Evolutionary conservation across 1,140 invertebrate genomes (phyloP).

Genomic region (Lutraria rhynchaena): DNA sequence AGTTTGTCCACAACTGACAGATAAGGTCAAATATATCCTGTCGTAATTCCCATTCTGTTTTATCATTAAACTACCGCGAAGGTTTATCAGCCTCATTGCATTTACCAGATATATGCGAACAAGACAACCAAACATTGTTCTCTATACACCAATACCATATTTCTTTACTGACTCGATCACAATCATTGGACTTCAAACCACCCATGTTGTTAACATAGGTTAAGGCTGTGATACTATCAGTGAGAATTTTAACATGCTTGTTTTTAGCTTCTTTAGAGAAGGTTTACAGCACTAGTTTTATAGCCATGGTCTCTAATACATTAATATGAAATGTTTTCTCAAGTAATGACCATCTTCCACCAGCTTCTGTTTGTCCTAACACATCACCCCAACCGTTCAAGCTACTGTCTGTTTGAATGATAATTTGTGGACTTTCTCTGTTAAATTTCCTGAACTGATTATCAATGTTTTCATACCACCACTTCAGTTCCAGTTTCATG

Average conservation of each 20-base stretch:
- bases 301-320: background rate
- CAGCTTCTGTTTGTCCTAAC: background rate
- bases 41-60: too few relatives aligned
- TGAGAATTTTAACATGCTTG: background rate
- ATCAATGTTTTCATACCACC: conserved; percentile 24
- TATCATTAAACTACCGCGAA: conserved; percentile 5
- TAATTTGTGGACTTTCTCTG: background rate
- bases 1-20: too few relatives aligned
- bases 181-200: conserved; percentile 19
- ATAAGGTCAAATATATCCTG: too few relatives aligned
- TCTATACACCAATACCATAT: conserved; percentile 22
- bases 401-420: conserved; percentile 9
- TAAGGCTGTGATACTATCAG: background rate
- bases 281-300: background rate
- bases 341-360: background rate
- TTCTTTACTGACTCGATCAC: background rate
- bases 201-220: conserved; percentile 18
- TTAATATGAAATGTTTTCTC: conserved; percentile 12
- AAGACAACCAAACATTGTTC: background rate
- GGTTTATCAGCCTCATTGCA: background rate
- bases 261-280: background rate
- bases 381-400: background rate
- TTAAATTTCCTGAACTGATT: background rate
- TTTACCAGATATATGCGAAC: background rate
- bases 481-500: conserved; percentile 14